A percentile compares a stretch with the other conserved stretches of the same genome.
Evolutionary conservation across 2,797 vertebrate species (phyloP).

Genomic region (Catamblyrhynchus diadema): DNA sequence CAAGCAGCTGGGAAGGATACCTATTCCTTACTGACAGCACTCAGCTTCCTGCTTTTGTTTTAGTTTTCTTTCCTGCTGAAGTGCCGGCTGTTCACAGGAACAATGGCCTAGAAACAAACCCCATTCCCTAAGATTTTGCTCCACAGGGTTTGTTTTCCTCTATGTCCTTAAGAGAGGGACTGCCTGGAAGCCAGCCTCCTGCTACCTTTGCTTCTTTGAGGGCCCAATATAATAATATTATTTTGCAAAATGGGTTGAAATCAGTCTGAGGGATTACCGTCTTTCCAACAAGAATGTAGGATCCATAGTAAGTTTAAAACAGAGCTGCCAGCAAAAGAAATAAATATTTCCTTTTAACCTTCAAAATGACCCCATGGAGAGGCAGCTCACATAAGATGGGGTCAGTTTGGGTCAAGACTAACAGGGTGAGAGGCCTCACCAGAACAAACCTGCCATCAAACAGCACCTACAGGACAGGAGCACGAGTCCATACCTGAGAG

Average conservation of each 20-base stretch:
- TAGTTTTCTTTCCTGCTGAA: constrained; percentile 43
- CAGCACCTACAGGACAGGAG: rapidly evolving
- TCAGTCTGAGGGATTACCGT: not conserved
- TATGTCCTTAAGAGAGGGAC: not conserved
- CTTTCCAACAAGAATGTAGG: not conserved
- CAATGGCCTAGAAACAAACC: constrained; percentile 30
- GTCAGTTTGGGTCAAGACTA: not conserved
- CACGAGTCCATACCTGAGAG: constrained; percentile 66
- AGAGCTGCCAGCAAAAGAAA: not conserved
- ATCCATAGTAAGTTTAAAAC: not conserved
- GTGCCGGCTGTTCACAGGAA: not conserved
- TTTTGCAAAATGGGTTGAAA: not conserved
- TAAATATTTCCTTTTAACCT: not conserved
- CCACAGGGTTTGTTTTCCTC: not conserved
- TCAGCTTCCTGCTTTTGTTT: constrained; percentile 65
- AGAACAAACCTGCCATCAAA: not conserved
- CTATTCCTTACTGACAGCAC: constrained; percentile 21
- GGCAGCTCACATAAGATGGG: not conserved
- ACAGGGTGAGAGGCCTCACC: not conserved
- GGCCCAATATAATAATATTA: not conserved
- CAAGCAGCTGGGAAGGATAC: constrained; percentile 44
- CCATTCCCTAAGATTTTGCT: not conserved
- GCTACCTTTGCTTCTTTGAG: not conserved
- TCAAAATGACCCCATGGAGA: not conserved
- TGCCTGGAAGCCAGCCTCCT: not conserved